Base-by-base conservation (phyloP, 2,797 vertebrate species). In the Acanthiza pusilla region DNA sequence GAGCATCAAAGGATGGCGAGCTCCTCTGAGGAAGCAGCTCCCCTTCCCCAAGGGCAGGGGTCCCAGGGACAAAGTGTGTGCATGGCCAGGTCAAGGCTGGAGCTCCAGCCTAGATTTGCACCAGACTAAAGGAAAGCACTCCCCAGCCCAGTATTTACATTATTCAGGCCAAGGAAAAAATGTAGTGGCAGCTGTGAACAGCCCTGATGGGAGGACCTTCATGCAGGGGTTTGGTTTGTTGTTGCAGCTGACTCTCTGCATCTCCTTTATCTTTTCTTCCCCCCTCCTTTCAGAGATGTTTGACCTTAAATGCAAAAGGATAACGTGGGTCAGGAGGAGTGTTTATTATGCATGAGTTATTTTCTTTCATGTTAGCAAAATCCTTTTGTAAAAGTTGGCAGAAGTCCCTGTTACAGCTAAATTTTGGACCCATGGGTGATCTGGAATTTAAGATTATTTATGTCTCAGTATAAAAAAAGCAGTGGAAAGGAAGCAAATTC, bases 331-430 rank as follows among this genome's bases (percentile, higher is more conserved):
- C 90, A 85, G 86, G 72, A 96, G 57, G 67, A 79, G 72, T 81
- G 74, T 93, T 95, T 96, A 74, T 91, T 87, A 92, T 92, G 81
- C 73, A 93, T 71, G 57, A 92, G 77, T 48, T 96, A 77, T 94
- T 92, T 95, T 82, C 92, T 96, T 96, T 96, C 94, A 93, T 92
- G 88, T 94, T 96, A 91, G 92, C 81, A 94, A 93, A 96, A 88
- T 67, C 73, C 82, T 93, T 93, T 86, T 86, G 73, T 94, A 84
- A 67, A 97, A 95, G 32, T 72, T 91, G 91, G 95, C 92, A 96
- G 68, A 85, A 94, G 57, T 74, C 86, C 88, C 85, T 61, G 68
- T 79, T 87, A 82, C 67, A 94, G 92, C 91, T 89, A 67, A 47
- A 87, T 92, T 91, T 85, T 83, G 80, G 94, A 89, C 91, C 78